A percentile compares a stretch with the other conserved stretches of the same genome.
Evolutionary conservation across 2,888 invertebrate species (phyloP).

Genomic region (Sipha maydis): DNA sequence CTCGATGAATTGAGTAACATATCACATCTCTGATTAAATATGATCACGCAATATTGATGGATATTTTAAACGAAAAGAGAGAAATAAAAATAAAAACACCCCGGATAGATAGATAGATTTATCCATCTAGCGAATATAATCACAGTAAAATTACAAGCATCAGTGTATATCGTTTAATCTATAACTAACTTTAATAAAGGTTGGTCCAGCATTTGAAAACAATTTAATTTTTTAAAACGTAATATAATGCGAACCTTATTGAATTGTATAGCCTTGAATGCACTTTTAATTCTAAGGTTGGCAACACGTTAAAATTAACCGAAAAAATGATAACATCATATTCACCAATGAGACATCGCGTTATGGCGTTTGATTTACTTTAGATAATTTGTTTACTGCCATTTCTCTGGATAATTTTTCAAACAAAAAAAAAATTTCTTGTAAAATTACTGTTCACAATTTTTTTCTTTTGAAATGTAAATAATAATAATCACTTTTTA

Average conservation of each 20-base stretch:
- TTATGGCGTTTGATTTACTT: conserved; percentile 58
- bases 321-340: conserved; percentile 57
- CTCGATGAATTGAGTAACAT: no score
- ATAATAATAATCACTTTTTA: not conserved
- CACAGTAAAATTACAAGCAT: not conserved
- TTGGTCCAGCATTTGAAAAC: no score
- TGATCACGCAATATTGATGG: conserved; percentile 65
- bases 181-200: no score
- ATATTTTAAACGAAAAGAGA: not conserved
- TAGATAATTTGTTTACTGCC: conserved; percentile 54
- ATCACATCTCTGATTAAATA: conserved; percentile 57
- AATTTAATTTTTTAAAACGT: no score
- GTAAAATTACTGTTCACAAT: not conserved
- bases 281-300: conserved; percentile 16
- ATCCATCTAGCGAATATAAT: not conserved
- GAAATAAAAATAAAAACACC: not conserved
- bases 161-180: no score
- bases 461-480: conserved; percentile 12
- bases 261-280: conserved; percentile 13
- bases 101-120: no score
- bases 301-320: conserved; percentile 56
- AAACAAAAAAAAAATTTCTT: not conserved
- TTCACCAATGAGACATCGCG: conserved; percentile 43
- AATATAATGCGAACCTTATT: not conserved
- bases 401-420: conserved; percentile 34